Evolutionary conservation across 2,888 invertebrate genomes (phyloP), one percentile per base, ranked within the genome.

Genomic region (Drosophila anceps): DNA sequence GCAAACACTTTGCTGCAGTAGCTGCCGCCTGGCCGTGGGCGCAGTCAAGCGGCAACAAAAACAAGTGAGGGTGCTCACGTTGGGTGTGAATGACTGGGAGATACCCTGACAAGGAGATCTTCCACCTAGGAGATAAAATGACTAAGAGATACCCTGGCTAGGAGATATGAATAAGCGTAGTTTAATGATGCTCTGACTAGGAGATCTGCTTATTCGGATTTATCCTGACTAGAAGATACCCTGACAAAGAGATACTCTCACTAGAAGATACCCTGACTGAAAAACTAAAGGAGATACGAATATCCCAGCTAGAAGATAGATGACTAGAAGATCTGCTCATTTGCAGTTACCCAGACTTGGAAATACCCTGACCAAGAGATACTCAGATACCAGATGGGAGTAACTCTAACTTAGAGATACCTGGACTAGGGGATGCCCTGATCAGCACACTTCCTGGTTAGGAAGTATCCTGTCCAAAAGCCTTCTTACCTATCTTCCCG

Each of bases 11-110:
- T 69, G 77, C 48, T 48, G 58, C 63, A 69, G 77, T 70, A 44
- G 53, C 44, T 50, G 59, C 51, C 74, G 76, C 24, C 35, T 33
- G 57, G 33, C 69, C 68, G 76, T 75, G 67, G 70, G 77, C 61
- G 83, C 90, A 86, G 51, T 83, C 70, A 79, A 84, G 89, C 87
- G 87, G 84, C 75, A 84, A 84, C 87, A 79, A 85, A 84, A 86
- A 55, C 50, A 50, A 48, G 10, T 48, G 29, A 50, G 12, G 18
- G 31, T 33, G 31, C 0, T 1, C 13, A 20, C 1, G 18, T 0
- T 1, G 13, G 20, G 20, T 33, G 31, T 50, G 13, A 13, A 13
- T 18, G 50, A 20, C 50, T 31, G 1, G 13, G 13, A 18, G 18
- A 50, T 50, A 50, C 20, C 1, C 48, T 29, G 29, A 5, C 5